phyloP scores from a whole-genome alignment of 1,140 invertebrate species.

The Lepidurus couesii region DNA sequence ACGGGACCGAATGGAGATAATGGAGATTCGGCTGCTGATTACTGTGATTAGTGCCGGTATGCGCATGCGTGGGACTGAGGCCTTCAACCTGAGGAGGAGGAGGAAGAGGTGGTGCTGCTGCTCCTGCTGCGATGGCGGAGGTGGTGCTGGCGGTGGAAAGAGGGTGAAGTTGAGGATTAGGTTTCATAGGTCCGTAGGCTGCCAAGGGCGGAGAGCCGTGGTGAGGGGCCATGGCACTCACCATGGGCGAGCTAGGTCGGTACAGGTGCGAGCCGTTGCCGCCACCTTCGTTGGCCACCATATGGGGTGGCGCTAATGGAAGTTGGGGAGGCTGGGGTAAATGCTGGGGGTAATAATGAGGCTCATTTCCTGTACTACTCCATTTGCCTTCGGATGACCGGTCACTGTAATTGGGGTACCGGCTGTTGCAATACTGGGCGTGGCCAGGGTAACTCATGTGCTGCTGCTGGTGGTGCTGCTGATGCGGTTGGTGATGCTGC shows the following conservation, averaged over 20 bases:
- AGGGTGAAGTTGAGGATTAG: constrained; percentile 9
- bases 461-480: constrained; percentile 23
- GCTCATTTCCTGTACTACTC: constrained; percentile 13
- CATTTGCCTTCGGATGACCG: constrained; percentile 23
- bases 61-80: neutral
- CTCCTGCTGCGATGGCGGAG: neutral
- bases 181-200: constrained; percentile 24
- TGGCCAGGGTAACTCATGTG: neutral
- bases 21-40: neutral
- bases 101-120: neutral
- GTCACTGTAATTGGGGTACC: constrained; percentile 15
- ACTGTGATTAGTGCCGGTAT: constrained; percentile 22
- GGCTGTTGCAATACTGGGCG: constrained; percentile 23
- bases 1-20: constrained; percentile 13
- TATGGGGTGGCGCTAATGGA: neutral
- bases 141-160: neutral
- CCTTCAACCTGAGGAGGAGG: neutral
- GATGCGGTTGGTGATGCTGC: constrained; percentile 24
- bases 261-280: constrained; percentile 29
- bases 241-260: constrained; percentile 33
- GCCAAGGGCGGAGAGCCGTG: constrained; percentile 32
- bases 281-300: neutral
- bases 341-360: constrained; percentile 1
- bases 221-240: constrained; percentile 34
- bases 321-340: neutral